Conservation (phyloP, 2,888 invertebrate species). For the Sceliomorpha sp. region DNA sequence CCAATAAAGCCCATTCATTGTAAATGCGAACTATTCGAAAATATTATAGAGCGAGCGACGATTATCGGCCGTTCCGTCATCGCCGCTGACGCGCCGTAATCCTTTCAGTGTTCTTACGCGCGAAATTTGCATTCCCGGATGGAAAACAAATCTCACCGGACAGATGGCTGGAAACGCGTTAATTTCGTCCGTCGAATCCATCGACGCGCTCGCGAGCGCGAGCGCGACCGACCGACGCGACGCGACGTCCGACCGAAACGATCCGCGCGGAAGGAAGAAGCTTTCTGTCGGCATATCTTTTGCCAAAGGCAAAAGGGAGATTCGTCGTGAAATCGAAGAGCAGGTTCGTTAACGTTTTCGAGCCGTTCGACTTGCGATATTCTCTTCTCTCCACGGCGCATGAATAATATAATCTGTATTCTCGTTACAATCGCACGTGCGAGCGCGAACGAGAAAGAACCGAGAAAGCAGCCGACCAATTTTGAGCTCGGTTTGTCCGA, state of each 20-base stretch:
- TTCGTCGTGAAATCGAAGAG: neutral
- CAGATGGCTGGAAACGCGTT: conserved; percentile 17
- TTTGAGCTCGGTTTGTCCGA: conserved; percentile 72
- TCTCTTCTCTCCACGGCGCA: no score
- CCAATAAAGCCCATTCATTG: conserved; percentile 79
- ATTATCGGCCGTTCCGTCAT: conserved; percentile 80
- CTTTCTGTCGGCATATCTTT: no score
- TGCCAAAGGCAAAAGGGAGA: no score
- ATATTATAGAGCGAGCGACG: conserved; percentile 76
- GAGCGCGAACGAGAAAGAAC: conserved; percentile 39
- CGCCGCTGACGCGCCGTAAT: conserved; percentile 77
- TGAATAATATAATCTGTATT: conserved; percentile 42
- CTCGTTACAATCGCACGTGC: conserved; percentile 52
- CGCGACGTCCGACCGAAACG: no score
- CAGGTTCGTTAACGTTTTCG: no score
- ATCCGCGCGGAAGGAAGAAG: no score
- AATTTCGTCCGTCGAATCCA: no score
- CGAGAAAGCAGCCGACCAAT: conserved; percentile 52
- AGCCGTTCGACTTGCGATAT: no score
- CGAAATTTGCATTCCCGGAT: conserved; percentile 44
- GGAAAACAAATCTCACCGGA: no score
- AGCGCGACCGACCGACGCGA: no score
- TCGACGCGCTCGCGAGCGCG: no score
- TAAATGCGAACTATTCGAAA: conserved; percentile 80
- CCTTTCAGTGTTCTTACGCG: conserved; percentile 68